A percentile compares a stretch with the other conserved stretches of the same genome.
phyloP scores from a whole-genome alignment of 2,888 invertebrate genomes.

The Lycocerus yunnanus region DNA sequence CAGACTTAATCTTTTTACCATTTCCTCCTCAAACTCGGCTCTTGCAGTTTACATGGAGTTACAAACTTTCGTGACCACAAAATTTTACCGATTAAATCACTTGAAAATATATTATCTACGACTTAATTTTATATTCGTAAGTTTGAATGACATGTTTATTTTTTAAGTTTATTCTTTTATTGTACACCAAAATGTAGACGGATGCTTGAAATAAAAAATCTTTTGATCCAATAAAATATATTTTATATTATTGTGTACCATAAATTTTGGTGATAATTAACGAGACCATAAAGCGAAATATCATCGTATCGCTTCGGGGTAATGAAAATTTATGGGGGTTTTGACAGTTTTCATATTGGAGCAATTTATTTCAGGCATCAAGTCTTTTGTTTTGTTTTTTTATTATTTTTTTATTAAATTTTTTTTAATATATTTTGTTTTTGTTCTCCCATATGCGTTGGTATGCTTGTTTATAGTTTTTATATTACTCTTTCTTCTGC shows the following conservation, averaged over 20 bases:
- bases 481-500: slow-evolving; percentile 8
- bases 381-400: not conserved
- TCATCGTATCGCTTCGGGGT: not conserved
- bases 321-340: not conserved
- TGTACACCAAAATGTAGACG: not conserved
- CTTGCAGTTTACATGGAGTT: not conserved
- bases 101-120: not conserved
- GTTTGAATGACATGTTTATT: not conserved
- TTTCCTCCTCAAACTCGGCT: not conserved
- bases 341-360: not conserved
- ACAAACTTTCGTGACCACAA: not conserved
- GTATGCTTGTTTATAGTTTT: slow-evolving; percentile 16
- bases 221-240: not conserved
- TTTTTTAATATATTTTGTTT: slow-evolving; percentile 4
- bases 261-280: not conserved
- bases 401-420: not conserved
- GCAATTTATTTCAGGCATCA: not conserved
- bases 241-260: not conserved
- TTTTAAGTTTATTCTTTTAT: not conserved
- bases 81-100: not conserved
- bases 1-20: not conserved
- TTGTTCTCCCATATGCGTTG: not conserved
- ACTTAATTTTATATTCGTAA: not conserved
- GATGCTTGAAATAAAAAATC: not conserved
- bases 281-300: not conserved